These are phyloP conservation scores for Xylota sylvarum DNA, from an alignment of 2,888 invertebrate species.

Conservation along the genomic window DNA sequence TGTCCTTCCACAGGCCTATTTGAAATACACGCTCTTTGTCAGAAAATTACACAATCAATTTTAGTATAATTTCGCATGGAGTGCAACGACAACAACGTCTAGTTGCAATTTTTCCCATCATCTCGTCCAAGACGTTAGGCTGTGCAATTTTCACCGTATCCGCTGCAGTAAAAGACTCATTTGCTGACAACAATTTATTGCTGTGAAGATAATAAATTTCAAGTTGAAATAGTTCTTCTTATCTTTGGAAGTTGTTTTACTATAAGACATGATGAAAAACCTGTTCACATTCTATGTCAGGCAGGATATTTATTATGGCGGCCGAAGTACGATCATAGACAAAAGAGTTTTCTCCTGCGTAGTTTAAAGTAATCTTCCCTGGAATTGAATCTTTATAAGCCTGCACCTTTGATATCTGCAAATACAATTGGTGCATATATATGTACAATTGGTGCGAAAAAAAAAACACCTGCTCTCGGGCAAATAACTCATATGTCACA, in stretches of 20 bases:
- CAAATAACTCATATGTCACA: constrained; percentile 42
- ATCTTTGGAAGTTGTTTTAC: constrained; percentile 37
- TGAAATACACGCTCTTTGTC: constrained; percentile 2
- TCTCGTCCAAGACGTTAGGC: constrained; percentile 3
- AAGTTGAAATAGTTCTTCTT: constrained; percentile 42
- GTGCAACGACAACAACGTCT: background rate
- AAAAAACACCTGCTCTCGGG: constrained; percentile 49
- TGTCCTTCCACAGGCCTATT: constrained; percentile 1
- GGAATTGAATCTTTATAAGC: constrained; percentile 13
- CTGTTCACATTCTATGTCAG: constrained; percentile 29
- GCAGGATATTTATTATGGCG: constrained; percentile 36
- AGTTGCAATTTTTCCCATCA: constrained; percentile 34
- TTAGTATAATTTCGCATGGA: constrained; percentile 22
- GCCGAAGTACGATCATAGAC: background rate
- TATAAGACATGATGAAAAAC: constrained; percentile 11
- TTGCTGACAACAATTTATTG: constrained; percentile 51
- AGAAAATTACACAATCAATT: constrained; percentile 47
- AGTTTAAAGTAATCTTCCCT: constrained; percentile 9
- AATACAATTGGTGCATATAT: too few species aligned
- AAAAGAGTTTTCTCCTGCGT: constrained; percentile 19
- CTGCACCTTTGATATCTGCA: constrained; percentile 25
- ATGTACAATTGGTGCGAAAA: constrained; percentile 17
- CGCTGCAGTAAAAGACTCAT: constrained; percentile 26
- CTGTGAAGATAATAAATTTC: constrained; percentile 52
- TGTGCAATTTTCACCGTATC: constrained; percentile 16